Evolutionary conservation across 2,797 vertebrate species (phyloP).

Genomic region (Gambelia wislizenii): DNA sequence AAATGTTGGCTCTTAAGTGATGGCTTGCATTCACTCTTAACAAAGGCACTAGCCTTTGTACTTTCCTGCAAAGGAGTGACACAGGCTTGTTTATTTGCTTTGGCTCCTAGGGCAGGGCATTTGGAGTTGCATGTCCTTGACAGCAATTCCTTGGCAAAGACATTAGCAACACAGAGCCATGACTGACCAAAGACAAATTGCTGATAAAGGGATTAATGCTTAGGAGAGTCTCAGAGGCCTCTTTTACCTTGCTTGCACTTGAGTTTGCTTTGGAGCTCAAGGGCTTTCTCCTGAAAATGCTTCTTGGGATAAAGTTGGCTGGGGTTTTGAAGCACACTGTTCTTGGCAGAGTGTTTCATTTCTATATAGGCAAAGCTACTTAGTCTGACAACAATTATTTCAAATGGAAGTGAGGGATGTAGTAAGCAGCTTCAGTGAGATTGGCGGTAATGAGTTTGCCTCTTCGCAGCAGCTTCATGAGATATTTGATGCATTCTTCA

Average conservation of each 20-base stretch:
- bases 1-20: conserved; percentile 23
- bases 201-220: conserved; percentile 49
- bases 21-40: conserved; percentile 17
- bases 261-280: conserved; percentile 39
- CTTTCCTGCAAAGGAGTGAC: conserved; percentile 16
- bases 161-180: conserved; percentile 29
- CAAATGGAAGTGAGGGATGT: background rate
- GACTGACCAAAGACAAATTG: conserved; percentile 40
- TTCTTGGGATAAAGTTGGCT: conserved; percentile 41
- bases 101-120: conserved; percentile 29
- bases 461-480: background rate
- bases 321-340: conserved; percentile 50
- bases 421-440: background rate
- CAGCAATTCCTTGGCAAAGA: conserved; percentile 42
- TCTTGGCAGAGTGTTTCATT: conserved; percentile 50
- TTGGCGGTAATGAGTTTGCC: background rate
- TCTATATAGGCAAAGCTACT: conserved; percentile 9
- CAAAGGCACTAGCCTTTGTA: conserved; percentile 20
- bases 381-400: background rate
- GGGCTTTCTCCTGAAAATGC: conserved; percentile 39
- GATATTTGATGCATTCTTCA: background rate
- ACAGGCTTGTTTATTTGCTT: conserved; percentile 22
- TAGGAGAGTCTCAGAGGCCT: conserved; percentile 24
- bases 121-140: conserved; percentile 38
- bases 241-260: background rate